Percentiles rank a stretch among this genome's conserved stretches.
phyloP scores from a whole-genome alignment of 2,113 vertebrate genomes.

The Mormyrus lacerda region DNA sequence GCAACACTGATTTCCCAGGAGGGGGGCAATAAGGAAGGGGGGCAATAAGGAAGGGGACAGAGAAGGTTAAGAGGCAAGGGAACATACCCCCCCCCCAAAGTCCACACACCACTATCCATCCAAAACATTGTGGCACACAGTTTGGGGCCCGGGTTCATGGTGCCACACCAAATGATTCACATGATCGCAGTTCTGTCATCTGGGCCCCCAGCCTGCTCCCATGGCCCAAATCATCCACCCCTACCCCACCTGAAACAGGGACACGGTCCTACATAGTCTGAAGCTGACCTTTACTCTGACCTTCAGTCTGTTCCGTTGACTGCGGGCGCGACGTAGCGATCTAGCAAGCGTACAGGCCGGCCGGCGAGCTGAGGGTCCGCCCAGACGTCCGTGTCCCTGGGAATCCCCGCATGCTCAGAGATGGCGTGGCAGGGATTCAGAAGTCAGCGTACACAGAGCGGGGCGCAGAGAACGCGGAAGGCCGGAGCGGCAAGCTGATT shows the following conservation, averaged over 20 bases:
- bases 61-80: background rate
- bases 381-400: background rate
- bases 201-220: background rate
- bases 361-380: background rate
- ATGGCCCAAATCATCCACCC: background rate
- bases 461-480: background rate
- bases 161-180: background rate
- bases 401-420: background rate
- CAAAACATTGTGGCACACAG: background rate
- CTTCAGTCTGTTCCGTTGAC: background rate
- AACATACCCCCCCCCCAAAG: background rate
- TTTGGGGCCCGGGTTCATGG: background rate
- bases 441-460: background rate
- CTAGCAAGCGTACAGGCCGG: background rate
- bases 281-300: background rate
- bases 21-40: constrained; percentile 29
- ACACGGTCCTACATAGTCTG: background rate
- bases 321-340: background rate
- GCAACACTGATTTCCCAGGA: background rate
- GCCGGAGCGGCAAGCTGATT: background rate
- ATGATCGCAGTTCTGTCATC: background rate
- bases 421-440: background rate
- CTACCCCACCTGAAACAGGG: background rate
- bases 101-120: background rate
- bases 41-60: constrained; percentile 1